These are phyloP conservation scores for Agapetus fuscipes DNA, from an alignment of 2,888 invertebrate genomes.

Conservation along the genomic window DNA sequence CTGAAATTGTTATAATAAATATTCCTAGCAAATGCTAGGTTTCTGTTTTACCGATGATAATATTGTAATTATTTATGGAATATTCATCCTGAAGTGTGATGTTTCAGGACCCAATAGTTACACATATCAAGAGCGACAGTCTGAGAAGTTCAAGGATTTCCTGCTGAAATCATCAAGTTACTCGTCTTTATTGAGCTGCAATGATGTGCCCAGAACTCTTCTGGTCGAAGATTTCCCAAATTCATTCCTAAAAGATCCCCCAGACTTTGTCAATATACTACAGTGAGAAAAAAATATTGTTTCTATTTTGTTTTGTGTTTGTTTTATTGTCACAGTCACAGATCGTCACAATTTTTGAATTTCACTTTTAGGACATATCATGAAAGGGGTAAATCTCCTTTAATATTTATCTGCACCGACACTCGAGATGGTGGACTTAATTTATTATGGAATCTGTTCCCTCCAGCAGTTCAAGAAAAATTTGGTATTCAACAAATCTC, in stretches of 20 bases:
- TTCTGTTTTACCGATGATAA: too few relatives aligned
- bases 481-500: too few relatives aligned
- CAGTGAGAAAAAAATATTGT: constrained; percentile 8
- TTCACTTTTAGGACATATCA: constrained; percentile 41
- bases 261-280: constrained; percentile 45
- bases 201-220: constrained; percentile 47
- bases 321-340: too few relatives aligned
- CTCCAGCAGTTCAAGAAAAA: constrained; percentile 49
- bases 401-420: constrained; percentile 67
- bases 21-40: too few relatives aligned
- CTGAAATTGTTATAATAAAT: too few relatives aligned
- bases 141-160: constrained; percentile 64
- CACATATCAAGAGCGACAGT: constrained; percentile 43
- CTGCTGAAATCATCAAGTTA: constrained; percentile 71
- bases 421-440: constrained; percentile 49
- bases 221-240: constrained; percentile 80
- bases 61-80: too few relatives aligned
- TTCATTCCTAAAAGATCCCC: constrained; percentile 54
- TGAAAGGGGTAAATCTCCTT: constrained; percentile 52
- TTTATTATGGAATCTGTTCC: constrained; percentile 52
- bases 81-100: too few relatives aligned
- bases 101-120: constrained; percentile 13
- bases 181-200: constrained; percentile 45
- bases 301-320: too few relatives aligned
- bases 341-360: constrained; percentile 8